Evolutionary conservation across 2,888 invertebrate genomes (phyloP), one percentile per base, ranked within the genome.

Genomic region (Drosophila macrospina): DNA sequence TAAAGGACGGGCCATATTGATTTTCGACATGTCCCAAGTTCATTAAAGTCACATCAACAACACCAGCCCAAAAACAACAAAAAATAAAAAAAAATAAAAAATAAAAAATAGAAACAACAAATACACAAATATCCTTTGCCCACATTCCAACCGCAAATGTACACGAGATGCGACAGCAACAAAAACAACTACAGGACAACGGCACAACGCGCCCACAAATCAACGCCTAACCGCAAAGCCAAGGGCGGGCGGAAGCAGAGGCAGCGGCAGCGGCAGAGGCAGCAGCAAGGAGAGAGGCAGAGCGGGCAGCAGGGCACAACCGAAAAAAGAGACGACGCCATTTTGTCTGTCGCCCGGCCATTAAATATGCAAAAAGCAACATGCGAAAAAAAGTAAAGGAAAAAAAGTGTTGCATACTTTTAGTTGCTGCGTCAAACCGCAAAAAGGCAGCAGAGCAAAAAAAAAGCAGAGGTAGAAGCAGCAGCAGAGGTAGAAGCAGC

Each of bases 331-430:
- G 44, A 51, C 67, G 71, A 64, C 84, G 84, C 84, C 84, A 84
- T 84, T 84, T 84, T 84, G 83, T 81, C 87, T 86, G 82, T 81
- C 80, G 52, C 71, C 62, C 68, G 69, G 70, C 75, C 85, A 84
- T 84, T 84, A 86, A 84, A 86, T 83, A 84, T 84, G 86, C 87
- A 79, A 86, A 84, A 81, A 83, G 83, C 86, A 85, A 85, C 82
- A 80, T 78, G 83, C 80, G 72, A 84, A 83, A 83, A 61, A 54
- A 55, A 55, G 55, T 45, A 39, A 54, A 39, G 44, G 20, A 37
- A 61, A 61, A 78, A 86, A 83, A 83, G 83, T 85, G 77, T 86
- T 86, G 86, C 85, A 86, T 86, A 87, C 86, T 87, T 87, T 85
- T 72, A 83, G 87, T 80, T 71, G 79, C 86, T 82, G 82, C 80